phyloP scores from a whole-genome alignment of 2,888 invertebrate species.

The Acanthosoma haemorrhoidale region DNA sequence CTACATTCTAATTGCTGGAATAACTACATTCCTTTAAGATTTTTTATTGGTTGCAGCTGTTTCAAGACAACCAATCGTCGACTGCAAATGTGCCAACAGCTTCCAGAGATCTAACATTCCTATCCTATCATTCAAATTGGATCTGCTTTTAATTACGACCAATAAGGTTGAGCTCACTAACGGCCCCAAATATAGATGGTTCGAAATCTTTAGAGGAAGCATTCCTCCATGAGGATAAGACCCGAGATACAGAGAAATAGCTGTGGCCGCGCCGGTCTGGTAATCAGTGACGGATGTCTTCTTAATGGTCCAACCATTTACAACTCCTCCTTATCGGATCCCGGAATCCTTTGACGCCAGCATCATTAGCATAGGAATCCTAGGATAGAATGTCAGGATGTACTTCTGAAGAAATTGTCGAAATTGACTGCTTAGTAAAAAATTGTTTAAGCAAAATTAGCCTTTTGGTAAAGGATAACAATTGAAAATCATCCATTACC shows the following conservation, averaged over 20 bases:
- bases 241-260: neutral
- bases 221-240: neutral
- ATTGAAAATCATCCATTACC: no score
- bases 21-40: no score
- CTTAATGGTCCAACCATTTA: neutral
- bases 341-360: neutral
- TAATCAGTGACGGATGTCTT: constrained; percentile 12
- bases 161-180: neutral
- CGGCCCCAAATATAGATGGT: neutral
- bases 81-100: no score
- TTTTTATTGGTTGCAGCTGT: no score
- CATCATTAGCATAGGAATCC: neutral
- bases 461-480: no score
- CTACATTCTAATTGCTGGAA: no score
- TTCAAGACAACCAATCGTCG: no score
- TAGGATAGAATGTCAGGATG: neutral
- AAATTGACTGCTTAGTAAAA: no score
- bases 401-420: no score
- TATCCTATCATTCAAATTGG: neutral
- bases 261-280: neutral
- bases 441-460: no score
- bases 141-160: neutral
- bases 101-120: neutral
- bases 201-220: neutral
- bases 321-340: neutral